Base-by-base conservation (phyloP, 2,888 invertebrate species). In the Epinotia bilunana region DNA sequence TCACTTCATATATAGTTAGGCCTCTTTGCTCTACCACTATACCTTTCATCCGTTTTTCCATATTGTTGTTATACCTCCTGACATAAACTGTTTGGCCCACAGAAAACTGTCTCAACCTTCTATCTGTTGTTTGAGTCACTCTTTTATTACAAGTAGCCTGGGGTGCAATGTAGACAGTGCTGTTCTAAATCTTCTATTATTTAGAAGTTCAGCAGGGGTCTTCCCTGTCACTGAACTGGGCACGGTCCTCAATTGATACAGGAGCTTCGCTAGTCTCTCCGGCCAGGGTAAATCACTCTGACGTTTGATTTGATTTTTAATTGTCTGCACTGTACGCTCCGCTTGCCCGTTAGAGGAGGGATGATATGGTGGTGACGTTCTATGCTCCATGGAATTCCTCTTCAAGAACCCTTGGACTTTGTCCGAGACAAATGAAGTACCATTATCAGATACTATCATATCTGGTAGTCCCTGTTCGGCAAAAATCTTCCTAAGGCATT, bases 381-480 rank as follows among this genome's bases (percentile, higher is more conserved):
- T 20, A 61, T 79, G 76, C 49, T 39, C 16, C 0, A 79, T 74
- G 13, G 43, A 28, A 73, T 77, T 77, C 3, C 18, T 43, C 39
- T 67, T 68, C 46, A 77, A 23, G 63, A 73, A 77, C 3, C 64
- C 11, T 64, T 74, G 5, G 28, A 78, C 76, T 58, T 79, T 76
- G 12, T 69, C 28, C 9, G 75, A 76, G 12, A 58, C 70, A n/a
- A 77, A 79, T 55, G 74, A 39, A 12, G 49, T 18, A 2, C 79
- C 79, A 67, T 79, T 79, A 57, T 78, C 78, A 7, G 70, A 70
- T 0, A 78, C 77, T 0, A 78, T 2, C 0, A 70, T 39, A 28
- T 77, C 73, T 11, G 77, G 77, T 1, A 75, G 43, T n/a, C 2
- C 77, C 78, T 76, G 61, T 7, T 55, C 46, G 43, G 77, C 67